These are phyloP conservation scores for Papilio demoleus DNA, from an alignment of 2,888 invertebrate species.

Conservation along the genomic window DNA sequence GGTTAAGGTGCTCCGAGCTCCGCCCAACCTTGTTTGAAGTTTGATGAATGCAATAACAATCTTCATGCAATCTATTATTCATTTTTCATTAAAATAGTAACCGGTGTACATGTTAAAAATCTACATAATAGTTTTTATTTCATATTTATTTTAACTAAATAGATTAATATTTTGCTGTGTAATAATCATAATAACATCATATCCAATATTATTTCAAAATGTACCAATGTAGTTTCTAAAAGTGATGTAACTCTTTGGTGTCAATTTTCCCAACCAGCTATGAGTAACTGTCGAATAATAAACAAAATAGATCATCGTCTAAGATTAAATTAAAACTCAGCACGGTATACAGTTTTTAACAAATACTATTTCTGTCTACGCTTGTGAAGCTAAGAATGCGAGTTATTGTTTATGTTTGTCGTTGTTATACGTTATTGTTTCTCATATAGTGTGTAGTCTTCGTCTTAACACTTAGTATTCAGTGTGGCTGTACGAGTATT, in stretches of 20 bases:
- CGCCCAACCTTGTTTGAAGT: conserved; percentile 23
- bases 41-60: conserved; percentile 17
- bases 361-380: conserved; percentile 7
- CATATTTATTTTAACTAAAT: neutral
- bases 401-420: neutral
- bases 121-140: neutral
- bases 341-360: neutral
- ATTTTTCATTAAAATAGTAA: conserved; percentile 6
- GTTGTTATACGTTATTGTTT: neutral
- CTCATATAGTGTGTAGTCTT: conserved; percentile 24
- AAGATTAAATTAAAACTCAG: neutral
- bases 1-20: conserved; percentile 22
- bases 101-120: neutral
- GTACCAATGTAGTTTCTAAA: neutral
- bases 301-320: neutral
- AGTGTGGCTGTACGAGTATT: conserved; percentile 60
- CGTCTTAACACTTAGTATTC: conserved; percentile 53
- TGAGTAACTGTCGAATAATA: neutral
- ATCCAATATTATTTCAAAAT: neutral
- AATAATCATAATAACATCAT: neutral
- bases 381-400: neutral
- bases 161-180: neutral
- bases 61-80: conserved; percentile 28
- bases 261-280: neutral
- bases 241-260: neutral